A percentile compares a stretch with the other conserved stretches of the same genome.
Conservation (phyloP, 2,113 vertebrate genomes). For the Chitala chitala region DNA sequence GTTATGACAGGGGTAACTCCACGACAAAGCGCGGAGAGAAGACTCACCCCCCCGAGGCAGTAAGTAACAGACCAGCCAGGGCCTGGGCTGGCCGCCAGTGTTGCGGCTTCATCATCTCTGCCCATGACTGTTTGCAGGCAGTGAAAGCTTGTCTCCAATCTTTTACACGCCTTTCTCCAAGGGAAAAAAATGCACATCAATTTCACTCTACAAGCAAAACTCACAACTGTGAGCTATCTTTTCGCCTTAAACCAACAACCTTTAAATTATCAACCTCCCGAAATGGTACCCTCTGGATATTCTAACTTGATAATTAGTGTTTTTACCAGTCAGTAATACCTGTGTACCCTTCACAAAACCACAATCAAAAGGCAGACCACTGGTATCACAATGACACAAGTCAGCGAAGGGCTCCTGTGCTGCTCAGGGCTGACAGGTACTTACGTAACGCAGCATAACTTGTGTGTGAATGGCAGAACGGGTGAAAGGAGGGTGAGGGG, state of each 20-base stretch:
- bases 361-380: not conserved
- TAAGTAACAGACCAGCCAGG: no score
- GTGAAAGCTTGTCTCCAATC: not conserved
- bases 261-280: no score
- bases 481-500: not conserved
- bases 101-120: no score
- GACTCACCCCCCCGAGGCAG: no score
- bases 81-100: no score
- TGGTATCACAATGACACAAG: not conserved
- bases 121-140: not conserved
- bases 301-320: not conserved
- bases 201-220: no score
- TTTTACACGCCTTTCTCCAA: not conserved
- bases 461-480: not conserved
- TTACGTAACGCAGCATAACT: not conserved
- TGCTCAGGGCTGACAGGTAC: not conserved
- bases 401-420: not conserved
- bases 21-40: no score
- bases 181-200: no score
- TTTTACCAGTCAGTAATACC: not conserved
- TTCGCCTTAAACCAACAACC: no score
- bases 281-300: not conserved
- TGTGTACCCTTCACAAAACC: not conserved
- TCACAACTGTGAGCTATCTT: no score
- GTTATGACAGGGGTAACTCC: no score